A percentile compares a stretch with the other conserved stretches of the same genome.
Conservation (phyloP, 2,113 vertebrate species). For the Physeter macrocephalus region DNA sequence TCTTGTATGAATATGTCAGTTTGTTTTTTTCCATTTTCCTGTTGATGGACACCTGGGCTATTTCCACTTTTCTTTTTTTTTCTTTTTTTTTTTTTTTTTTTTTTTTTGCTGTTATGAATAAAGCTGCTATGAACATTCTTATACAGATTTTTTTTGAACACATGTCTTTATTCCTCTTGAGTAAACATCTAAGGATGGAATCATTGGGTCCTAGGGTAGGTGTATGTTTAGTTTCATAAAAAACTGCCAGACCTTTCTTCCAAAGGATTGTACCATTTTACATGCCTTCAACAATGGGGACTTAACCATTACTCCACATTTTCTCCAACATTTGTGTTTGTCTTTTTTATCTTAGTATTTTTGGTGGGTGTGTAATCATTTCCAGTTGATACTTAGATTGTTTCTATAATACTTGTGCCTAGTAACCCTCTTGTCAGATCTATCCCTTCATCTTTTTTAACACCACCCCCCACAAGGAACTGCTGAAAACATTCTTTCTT, state of each 20-base stretch:
- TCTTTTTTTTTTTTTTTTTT: not conserved
- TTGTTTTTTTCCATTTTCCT: constrained; percentile 22
- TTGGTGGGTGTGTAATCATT: not conserved
- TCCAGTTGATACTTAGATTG: not conserved
- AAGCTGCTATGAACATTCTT: constrained; percentile 6
- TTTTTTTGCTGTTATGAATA: constrained; percentile 12
- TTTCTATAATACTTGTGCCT: not conserved
- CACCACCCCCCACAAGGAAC: not conserved
- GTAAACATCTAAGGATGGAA: not conserved
- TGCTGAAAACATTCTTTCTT: constrained; percentile 1
- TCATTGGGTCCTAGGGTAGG: not conserved
- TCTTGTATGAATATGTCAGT: not conserved
- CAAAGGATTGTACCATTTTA: not conserved
- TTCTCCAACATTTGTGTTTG: not conserved
- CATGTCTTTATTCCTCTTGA: not conserved
- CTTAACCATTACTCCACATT: not conserved
- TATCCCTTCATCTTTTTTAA: not conserved
- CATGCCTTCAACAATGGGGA: not conserved
- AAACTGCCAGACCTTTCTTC: not conserved
- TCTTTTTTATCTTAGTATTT: not conserved
- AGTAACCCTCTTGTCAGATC: not conserved
- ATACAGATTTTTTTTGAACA: not conserved
- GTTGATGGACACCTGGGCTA: not conserved
- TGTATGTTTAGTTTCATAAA: not conserved
- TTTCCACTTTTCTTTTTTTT: not conserved